Percentiles rank a stretch among this genome's conserved stretches.
These are phyloP conservation scores for Onthophagus sagittarius DNA, from an alignment of 2,888 invertebrate species.

Conservation along the genomic window DNA sequence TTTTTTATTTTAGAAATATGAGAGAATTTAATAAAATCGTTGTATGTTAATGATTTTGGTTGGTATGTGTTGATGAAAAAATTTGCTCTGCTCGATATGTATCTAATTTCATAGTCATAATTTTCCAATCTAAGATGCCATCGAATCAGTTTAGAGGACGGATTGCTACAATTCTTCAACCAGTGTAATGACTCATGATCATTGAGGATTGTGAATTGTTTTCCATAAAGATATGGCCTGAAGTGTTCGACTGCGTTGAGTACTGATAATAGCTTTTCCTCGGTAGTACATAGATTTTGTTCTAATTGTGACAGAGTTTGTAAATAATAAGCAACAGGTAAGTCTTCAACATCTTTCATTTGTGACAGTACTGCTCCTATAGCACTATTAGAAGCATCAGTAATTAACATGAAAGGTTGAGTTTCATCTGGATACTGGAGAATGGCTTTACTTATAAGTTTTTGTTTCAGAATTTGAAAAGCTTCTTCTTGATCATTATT, in stretches of 20 bases:
- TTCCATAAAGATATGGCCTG: not conserved
- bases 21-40: slow-evolving; percentile 22
- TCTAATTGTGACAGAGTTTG: slow-evolving; percentile 20
- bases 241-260: not conserved
- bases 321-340: slow-evolving; percentile 30
- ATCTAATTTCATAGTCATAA: slow-evolving; percentile 1
- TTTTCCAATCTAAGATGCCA: not conserved
- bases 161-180: not conserved
- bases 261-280: not conserved
- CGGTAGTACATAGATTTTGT: not conserved
- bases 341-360: slow-evolving; percentile 20
- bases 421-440: not conserved
- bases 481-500: not conserved
- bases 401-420: slow-evolving; percentile 14
- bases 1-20: too few species aligned
- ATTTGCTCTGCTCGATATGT: too few species aligned
- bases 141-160: not conserved
- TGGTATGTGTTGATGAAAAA: not conserved
- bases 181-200: not conserved
- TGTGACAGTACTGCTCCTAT: slow-evolving; percentile 30
- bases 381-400: slow-evolving; percentile 30
- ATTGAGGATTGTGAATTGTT: not conserved
- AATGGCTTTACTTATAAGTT: not conserved
- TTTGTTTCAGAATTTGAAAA: not conserved
- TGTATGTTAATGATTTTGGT: too few species aligned